phyloP scores from a whole-genome alignment of 2,113 vertebrate species.

The Oxygymnocypris stewartii region DNA sequence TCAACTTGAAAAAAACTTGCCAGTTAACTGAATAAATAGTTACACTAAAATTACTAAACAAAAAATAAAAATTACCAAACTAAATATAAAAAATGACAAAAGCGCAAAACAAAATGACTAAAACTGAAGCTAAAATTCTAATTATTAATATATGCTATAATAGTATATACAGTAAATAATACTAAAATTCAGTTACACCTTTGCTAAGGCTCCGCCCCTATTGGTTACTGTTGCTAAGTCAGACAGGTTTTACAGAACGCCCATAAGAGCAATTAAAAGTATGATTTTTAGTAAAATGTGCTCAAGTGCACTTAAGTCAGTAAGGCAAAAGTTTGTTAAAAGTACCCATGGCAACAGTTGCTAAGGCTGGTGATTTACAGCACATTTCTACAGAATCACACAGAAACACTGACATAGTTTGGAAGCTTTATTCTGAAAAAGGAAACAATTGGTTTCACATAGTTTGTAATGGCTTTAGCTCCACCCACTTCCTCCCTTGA shows the following conservation, averaged over 20 bases:
- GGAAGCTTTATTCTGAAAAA: conserved; percentile 53
- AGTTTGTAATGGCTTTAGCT: conserved; percentile 86
- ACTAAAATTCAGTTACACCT: not conserved
- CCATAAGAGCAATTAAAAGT: not conserved
- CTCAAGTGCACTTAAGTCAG: too few species aligned
- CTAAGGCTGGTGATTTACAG: not conserved
- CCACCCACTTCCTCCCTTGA: conserved; percentile 68
- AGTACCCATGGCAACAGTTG: not conserved
- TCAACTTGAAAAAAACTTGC: too few species aligned
- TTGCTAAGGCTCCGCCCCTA: not conserved
- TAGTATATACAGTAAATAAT: not conserved
- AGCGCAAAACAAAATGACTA: too few species aligned
- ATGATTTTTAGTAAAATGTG: not conserved
- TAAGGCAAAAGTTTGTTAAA: too few species aligned
- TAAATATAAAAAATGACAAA: too few species aligned
- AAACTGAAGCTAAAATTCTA: too few species aligned
- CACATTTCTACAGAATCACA: conserved; percentile 5
- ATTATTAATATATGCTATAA: too few species aligned
- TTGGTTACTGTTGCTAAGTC: not conserved
- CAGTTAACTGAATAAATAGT: too few species aligned
- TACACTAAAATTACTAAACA: too few species aligned
- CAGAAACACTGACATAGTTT: not conserved
- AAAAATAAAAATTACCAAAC: too few species aligned
- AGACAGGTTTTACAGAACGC: too few species aligned
- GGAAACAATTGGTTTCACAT: conserved; percentile 81